These are phyloP conservation scores for Adelosebastes latens DNA, from an alignment of 2,797 vertebrate genomes.

Conservation along the genomic window DNA sequence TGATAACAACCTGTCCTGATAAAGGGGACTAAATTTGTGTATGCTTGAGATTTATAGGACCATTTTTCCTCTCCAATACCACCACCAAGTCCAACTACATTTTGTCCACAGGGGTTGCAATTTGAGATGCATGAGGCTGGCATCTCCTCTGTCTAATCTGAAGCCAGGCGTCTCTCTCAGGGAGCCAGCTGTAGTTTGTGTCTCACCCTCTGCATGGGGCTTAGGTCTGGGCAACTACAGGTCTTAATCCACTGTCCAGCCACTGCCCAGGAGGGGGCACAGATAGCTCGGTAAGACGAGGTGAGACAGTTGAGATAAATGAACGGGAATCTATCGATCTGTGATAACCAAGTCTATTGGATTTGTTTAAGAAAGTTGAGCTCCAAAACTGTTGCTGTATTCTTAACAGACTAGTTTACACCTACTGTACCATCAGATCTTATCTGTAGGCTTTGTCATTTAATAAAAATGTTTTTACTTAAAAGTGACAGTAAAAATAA, in stretches of 20 bases:
- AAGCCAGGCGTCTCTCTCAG: constrained; percentile 64
- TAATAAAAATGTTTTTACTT: neutral
- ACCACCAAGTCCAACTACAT: constrained; percentile 26
- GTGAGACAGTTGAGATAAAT: constrained; percentile 68
- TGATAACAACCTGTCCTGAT: constrained; percentile 29
- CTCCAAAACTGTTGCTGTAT: neutral
- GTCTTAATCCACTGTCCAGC: constrained; percentile 76
- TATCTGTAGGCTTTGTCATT: neutral
- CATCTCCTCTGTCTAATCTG: constrained; percentile 68
- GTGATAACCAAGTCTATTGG: constrained; percentile 53
- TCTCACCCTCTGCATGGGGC: constrained; percentile 70
- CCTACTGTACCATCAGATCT: neutral
- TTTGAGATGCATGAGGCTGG: constrained; percentile 46
- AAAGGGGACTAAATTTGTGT: constrained; percentile 9
- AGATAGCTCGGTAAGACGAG: constrained; percentile 73
- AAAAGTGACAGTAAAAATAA: neutral
- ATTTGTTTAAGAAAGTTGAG: constrained; percentile 30
- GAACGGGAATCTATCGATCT: constrained; percentile 50
- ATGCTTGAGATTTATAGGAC: neutral
- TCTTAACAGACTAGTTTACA: neutral
- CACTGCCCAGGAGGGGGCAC: constrained; percentile 76
- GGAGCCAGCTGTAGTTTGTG: constrained; percentile 64
- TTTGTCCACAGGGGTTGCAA: constrained; percentile 35
- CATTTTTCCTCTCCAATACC: neutral
- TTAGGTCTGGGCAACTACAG: constrained; percentile 63